Conservation (phyloP, 2,797 vertebrate species). For the Sebastes itinus region DNA sequence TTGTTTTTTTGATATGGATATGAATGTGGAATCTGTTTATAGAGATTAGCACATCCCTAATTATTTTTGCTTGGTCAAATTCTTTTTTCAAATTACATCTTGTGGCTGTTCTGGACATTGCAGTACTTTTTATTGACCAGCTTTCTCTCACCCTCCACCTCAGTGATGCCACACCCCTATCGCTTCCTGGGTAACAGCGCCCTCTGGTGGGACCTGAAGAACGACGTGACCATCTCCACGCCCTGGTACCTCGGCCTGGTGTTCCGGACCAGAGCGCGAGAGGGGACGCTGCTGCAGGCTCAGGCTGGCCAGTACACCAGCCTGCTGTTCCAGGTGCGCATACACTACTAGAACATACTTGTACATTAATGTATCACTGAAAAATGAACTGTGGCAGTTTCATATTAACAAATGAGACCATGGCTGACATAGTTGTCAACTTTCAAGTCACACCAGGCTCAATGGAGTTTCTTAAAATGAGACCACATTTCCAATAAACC, state of each 20-base stretch:
- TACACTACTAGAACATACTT: background rate
- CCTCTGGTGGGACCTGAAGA: slow-evolving; percentile 96
- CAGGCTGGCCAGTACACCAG: slow-evolving; percentile 92
- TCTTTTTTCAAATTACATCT: background rate
- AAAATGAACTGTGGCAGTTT: background rate
- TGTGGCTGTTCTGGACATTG: background rate
- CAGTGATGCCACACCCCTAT: slow-evolving; percentile 94
- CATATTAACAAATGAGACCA: background rate
- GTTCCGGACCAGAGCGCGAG: slow-evolving; percentile 89
- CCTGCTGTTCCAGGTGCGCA: slow-evolving; percentile 91
- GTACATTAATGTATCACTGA: background rate
- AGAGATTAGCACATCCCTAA: background rate
- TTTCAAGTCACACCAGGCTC: too few relatives aligned
- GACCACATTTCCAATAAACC: background rate
- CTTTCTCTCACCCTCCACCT: slow-evolving; percentile 19
- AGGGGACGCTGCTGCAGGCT: slow-evolving; percentile 91
- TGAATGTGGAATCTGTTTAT: background rate
- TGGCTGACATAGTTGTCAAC: background rate
- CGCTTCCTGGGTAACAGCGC: slow-evolving; percentile 92
- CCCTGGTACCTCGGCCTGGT: slow-evolving; percentile 96
- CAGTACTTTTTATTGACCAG: background rate
- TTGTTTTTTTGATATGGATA: background rate
- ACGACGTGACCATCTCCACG: slow-evolving; percentile 90
- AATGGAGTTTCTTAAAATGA: background rate
- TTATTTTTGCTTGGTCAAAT: background rate